Conservation (phyloP, 1,140 invertebrate genomes). For the Maconellicoccus hirsutus region DNA sequence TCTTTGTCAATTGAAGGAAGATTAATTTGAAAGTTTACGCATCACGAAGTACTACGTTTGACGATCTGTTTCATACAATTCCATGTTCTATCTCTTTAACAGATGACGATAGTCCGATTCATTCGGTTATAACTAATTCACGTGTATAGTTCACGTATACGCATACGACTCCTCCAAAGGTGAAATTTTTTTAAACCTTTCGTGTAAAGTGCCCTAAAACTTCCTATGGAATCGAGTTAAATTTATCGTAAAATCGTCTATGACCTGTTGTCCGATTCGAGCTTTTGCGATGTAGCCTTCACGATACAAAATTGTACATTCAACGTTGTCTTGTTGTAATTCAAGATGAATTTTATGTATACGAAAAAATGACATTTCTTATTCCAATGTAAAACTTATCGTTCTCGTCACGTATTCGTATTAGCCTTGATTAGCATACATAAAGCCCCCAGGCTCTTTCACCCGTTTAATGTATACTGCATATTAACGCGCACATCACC, state of each 20-base stretch:
- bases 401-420: neutral
- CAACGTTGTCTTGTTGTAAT: neutral
- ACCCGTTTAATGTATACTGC: neutral
- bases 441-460: neutral
- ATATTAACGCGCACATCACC: neutral
- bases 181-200: neutral
- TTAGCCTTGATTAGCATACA: neutral
- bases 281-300: too few relatives aligned
- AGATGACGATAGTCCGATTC: slow-evolving; percentile 1
- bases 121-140: neutral
- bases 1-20: slow-evolving; percentile 8
- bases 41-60: neutral
- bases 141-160: neutral
- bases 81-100: neutral
- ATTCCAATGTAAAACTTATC: neutral
- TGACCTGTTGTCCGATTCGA: neutral
- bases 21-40: slow-evolving; percentile 5
- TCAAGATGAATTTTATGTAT: neutral
- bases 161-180: neutral
- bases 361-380: neutral
- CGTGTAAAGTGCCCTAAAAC: neutral
- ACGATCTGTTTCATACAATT: neutral
- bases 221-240: neutral
- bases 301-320: too few relatives aligned
- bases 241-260: neutral